Evolutionary conservation across 1,140 invertebrate genomes (phyloP), one percentile per base, ranked within the genome.

Genomic region (Daktulosphaira vitifoliae): DNA sequence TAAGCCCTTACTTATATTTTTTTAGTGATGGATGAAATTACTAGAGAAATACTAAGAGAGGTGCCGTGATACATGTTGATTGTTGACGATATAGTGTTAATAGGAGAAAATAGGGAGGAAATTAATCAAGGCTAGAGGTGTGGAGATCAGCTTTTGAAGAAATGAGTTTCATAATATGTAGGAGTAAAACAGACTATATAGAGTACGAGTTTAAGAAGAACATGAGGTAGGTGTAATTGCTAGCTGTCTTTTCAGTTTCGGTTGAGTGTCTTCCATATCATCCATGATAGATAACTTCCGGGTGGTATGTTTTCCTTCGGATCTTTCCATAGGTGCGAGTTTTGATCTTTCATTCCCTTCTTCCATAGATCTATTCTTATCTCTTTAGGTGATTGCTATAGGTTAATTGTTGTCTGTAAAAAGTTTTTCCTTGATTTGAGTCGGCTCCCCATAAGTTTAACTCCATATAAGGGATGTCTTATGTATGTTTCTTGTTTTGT

Each of bases 301-400:
- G 44, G 44, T 37, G 62, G 23, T 33, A 48, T 4, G 26, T 20
- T 48, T 48, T 65, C 44, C 48, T 62, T 44, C 15, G 42, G 39
- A 16, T 62, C 56, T 25, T 42, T 62, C 23, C 22, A 23, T 16
- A 39, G 38, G 7, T 56, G 48, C 9, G 46, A 44, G 39, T 44
- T 44, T 7, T 56, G 26, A 7, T 25, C 52, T 33, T 56, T 26
- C 54, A 59, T 59, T 39, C 33, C 29, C 29, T 33, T 33, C 29
- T 33, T 39, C 38, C 38, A 38, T 44, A 33, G 11, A 11, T 44
- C 39, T 44, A 73, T 73, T 44, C 39, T 44, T 16, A 15, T 44
- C n/a, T 3, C 39, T 44, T 59, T 33, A 33, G 33, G 53, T 38
- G 53, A 38, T 23, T 39, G 26, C 18, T 8, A 33, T 38, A 23